A percentile compares a stretch with the other conserved stretches of the same genome.
Conservation (phyloP, 2,113 vertebrate species). For the Chrysemys picta region DNA sequence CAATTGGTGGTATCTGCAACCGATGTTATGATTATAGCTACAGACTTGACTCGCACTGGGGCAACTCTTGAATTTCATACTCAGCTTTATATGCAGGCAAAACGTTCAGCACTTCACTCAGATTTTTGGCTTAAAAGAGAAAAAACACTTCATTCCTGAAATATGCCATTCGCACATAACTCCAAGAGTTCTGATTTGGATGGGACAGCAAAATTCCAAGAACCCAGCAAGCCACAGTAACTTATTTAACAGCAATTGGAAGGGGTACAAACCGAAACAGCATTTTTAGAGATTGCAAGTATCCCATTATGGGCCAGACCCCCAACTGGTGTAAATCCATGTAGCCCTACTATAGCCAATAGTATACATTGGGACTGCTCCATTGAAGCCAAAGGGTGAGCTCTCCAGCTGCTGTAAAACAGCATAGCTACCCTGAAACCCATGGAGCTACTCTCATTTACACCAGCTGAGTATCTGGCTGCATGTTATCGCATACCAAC, state of each 20-base stretch:
- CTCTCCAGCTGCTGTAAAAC: background rate
- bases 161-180: background rate
- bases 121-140: background rate
- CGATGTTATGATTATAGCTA: background rate
- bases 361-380: background rate
- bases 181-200: background rate
- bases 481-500: background rate
- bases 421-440: background rate
- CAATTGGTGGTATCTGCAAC: background rate
- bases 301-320: background rate
- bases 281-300: background rate
- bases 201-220: background rate
- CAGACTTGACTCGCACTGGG: background rate
- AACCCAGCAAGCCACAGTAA: background rate
- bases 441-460: background rate
- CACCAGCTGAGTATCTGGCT: background rate
- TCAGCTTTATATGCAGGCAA: background rate
- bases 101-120: background rate
- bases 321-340: background rate
- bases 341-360: background rate
- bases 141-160: background rate
- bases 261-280: background rate
- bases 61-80: background rate
- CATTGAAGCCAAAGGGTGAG: background rate
- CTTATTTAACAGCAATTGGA: background rate